Conservation (phyloP, 2,797 vertebrate species). For the Coendou prehensilis region DNA sequence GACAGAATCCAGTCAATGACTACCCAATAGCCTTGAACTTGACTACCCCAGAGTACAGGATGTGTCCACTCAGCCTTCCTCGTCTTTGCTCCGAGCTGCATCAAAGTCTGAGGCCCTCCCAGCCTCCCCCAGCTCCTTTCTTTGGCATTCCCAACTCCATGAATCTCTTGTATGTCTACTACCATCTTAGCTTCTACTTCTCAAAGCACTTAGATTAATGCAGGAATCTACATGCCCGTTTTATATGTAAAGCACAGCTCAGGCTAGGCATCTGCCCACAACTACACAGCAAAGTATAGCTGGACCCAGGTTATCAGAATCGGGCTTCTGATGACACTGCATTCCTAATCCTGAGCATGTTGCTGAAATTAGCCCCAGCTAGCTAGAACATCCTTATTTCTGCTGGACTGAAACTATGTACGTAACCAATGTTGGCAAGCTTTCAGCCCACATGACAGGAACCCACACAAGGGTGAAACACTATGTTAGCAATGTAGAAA, state of each 20-base stretch:
- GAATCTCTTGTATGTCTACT: neutral
- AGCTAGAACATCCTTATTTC: neutral
- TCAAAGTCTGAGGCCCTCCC: rapidly evolving
- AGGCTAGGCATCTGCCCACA: neutral
- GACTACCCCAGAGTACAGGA: neutral
- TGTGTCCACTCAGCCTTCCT: neutral
- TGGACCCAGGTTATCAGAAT: neutral
- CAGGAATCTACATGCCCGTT: neutral
- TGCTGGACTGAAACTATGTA: neutral
- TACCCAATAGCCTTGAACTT: neutral
- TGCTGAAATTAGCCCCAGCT: neutral
- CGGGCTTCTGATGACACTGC: neutral
- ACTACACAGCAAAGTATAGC: neutral
- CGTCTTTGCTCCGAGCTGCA: neutral
- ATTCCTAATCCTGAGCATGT: neutral
- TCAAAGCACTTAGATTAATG: neutral
- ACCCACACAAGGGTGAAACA: neutral
- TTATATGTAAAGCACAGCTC: neutral
- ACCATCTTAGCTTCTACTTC: neutral
- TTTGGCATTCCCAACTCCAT: neutral
- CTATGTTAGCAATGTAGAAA: neutral
- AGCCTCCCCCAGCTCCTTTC: neutral
- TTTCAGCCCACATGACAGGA: neutral
- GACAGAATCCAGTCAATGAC: neutral
- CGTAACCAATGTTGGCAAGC: neutral